Conservation (phyloP, 64 coral and sea anemone species). For the Stichodactyla mertensii region DNA sequence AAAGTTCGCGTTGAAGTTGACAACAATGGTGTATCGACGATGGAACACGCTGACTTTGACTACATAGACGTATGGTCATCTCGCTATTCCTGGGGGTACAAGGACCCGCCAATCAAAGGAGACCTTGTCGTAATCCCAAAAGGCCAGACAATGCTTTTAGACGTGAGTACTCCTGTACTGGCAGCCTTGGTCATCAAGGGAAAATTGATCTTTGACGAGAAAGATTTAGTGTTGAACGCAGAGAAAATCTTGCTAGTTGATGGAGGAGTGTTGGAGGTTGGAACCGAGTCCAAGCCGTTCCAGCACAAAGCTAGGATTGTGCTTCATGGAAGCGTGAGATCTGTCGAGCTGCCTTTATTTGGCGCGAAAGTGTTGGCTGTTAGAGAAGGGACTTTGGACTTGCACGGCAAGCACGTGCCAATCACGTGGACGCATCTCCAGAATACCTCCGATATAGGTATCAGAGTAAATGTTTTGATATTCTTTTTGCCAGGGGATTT, state of each 20-base stretch:
- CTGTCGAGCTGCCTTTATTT: constrained; percentile 67
- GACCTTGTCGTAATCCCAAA: constrained; percentile 40
- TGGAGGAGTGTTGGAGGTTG: constrained; percentile 60
- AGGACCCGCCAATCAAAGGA: constrained; percentile 48
- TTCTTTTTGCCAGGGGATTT: no score
- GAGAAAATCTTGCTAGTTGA: constrained; percentile 67
- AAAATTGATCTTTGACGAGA: constrained; percentile 71
- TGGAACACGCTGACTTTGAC: constrained; percentile 53
- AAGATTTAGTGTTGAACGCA: constrained; percentile 53
- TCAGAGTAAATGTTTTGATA: no score
- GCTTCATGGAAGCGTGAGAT: constrained; percentile 44
- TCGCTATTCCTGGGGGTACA: constrained; percentile 57
- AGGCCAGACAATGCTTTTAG: constrained; percentile 70
- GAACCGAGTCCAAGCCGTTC: constrained; percentile 63
- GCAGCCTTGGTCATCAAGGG: constrained; percentile 60
- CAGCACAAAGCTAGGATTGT: constrained; percentile 66
- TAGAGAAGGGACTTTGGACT: constrained; percentile 64
- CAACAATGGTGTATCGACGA: constrained; percentile 38
- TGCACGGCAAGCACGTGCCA: constrained; percentile 60
- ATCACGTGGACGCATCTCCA: constrained; percentile 72
- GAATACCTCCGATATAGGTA: constrained; percentile 44
- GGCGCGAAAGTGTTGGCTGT: constrained; percentile 78
- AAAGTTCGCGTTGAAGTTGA: constrained; percentile 57
- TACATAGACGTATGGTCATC: constrained; percentile 86
- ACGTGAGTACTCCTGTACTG: constrained; percentile 57